Base-by-base conservation (phyloP, 2,113 vertebrate genomes). In the Cnemophilus loriae region DNA sequence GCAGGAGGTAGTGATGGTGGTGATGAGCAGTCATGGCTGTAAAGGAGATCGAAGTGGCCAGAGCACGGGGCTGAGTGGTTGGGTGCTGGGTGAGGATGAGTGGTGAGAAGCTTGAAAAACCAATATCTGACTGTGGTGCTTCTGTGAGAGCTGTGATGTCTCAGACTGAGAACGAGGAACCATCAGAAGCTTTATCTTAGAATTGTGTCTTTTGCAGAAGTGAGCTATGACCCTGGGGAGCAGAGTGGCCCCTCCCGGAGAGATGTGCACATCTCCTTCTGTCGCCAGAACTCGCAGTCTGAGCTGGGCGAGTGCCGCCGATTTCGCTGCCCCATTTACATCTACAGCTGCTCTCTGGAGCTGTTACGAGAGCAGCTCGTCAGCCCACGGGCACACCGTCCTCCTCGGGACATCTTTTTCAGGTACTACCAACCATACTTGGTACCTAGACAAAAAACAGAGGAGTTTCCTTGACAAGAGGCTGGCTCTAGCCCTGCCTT, bases 291-390 rank as follows among this genome's bases (percentile, higher is more conserved):
- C 79, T 98, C 98, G 1, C 98, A 98, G 63, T 97, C 98, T 52
- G 99, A 98, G 71, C n/a, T 96, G 15, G 33, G 94, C 4, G 98
- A 98, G 8, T 91, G 96, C 49, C 96, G 95, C 67, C 98, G 98
- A 1, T 96, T 98, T 2, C 98, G 98, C 88, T 99, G 99, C 96
- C 99, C 99, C 24, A 97, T 99, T 81, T 99, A 99, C 17, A 97
- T 99, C 91, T 99, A 99, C 95, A 99, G 98, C 98, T 99, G 99
- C 91, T 98, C 99, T 4, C 94, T 99, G 95, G 99, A 99, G 57
- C 96, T 98, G 7, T 83, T 99, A 19, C 98, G 98, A 71, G 99
- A 99, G 81, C 99, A 99, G 71, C 98, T 99, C 80, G 97, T 99
- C 79, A 98, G 98, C 49, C 97, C 98, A 4, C 97, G 96, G 87